Base-by-base conservation (phyloP, 2,113 vertebrate species). In the Nannobrachium achirus region DNA sequence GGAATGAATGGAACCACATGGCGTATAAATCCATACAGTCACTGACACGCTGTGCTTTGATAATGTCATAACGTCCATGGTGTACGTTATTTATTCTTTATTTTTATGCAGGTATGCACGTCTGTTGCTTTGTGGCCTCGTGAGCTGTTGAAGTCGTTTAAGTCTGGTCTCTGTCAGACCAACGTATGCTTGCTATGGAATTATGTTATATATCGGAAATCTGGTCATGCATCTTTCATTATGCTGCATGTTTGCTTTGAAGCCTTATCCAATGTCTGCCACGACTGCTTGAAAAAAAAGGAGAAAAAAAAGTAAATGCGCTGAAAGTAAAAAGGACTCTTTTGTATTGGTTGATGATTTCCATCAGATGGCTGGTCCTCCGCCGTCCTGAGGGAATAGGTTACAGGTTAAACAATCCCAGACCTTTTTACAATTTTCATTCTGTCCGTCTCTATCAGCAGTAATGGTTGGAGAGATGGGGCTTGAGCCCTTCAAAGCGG, bases 401-500 rank as follows among this genome's bases (percentile, higher is more conserved):
- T 63, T 41, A 45, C 46, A 8, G 9, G 56, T 70, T 69, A 38
- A 66, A 0, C 68, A 48, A 42, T 41, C 4, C 19, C 33, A 52
- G 15, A 38, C 19, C 9, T 40, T 49, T n/a, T 49, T 60, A 14
- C 40, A 20, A 40, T 74, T 56, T 64, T 51, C 4, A 2, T 48
- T 65, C 53, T 58, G 14, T 58, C 55, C 59, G 15, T 25, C 20
- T 63, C 18, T 7, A 33, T 75, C 63, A 69, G 68, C n/a, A 49
- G 14, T 13, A 63, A 38, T 19, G n/a, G 38, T 46, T n/a, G n/a
- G n/a, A 1, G 11, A 7, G 48, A 45, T 15, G 56, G n/a, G n/a
- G 42, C 64, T 70, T 63, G 61, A 76, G 42, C 16, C 8, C 74
- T 63, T 85, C 59, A 84, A 80, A 81, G 81, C 61, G 9, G 49